Base-by-base conservation (phyloP, 2,888 invertebrate genomes). In the Heteromurus nitidus region DNA sequence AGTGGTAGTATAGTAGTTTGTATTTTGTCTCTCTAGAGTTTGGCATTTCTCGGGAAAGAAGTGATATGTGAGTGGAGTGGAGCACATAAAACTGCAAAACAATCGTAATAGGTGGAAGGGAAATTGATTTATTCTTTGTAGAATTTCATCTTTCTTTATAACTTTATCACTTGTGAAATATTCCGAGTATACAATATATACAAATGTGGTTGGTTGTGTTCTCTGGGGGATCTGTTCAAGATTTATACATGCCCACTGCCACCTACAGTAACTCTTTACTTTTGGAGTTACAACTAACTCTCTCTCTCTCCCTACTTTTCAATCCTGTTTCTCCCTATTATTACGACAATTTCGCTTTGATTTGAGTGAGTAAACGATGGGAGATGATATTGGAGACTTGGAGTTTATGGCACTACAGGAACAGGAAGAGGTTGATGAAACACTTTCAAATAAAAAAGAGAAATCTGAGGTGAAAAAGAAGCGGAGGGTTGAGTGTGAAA, bases 361-460 rank as follows among this genome's bases (percentile, higher is more conserved):
- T 13, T 36, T 9, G 13, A 18, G 53, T 18, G 18, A 3, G 2
- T 20, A 22, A 22, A 58, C 26, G 58, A 28, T 24, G 16, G 30
- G 28, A 18, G 60, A 73, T 73, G 72, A 73, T 62, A 31, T 30
- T n/a, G 30, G 36, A 7, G 68, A 42, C 7, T 64, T 55, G 50
- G 28, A 76, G 44, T 70, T 55, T 42, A 67, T 75, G 67, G 50
- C 26, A 24, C 24, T 73, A 13, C 58, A 60, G 24, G 74, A 64
- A 18, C n/a, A 36, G 42, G 36, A 50, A 24, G 22, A 58, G 22
- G 62, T 22, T 73, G 28, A 44, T n/a, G 70, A 70, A 42, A 24
- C 58, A 24, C n/a, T n/a, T n/a, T n/a, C n/a, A n/a, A n/a, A n/a
- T n/a, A n/a, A n/a, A 55, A 9, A 47, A 18, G 44, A 16, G 30